Evolutionary conservation across 2,113 vertebrate species (phyloP), one percentile per base, ranked within the genome.

Genomic region (Hippolais icterina): DNA sequence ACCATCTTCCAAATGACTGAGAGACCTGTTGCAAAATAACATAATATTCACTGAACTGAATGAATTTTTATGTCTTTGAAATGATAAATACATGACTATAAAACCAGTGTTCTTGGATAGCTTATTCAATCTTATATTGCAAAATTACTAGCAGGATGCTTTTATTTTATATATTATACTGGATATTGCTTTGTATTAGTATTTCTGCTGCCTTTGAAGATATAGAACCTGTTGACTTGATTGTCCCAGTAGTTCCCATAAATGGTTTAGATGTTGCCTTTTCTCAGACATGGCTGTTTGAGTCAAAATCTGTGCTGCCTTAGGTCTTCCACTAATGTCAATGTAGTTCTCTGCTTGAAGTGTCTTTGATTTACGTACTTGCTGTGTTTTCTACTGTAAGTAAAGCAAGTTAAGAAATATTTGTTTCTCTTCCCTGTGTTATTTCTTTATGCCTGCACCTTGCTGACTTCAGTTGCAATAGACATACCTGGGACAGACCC

Each of bases 21-120:
- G 81, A 93, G 50, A 39, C 54, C 52, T 80, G 46, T 63, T 94
- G 37, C 33, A 91, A 93, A 86, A 90, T 77, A 89, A 57, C n/a
- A 31, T 91, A 81, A 57, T 95, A 84, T 49, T 85, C 24, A 54
- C 29, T 66, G 39, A 91, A 88, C 27, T 66, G 39, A 91, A 88
- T 91, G 42, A 85, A 9, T 93, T 83, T 83, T 93, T 39, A 39
- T 80, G 63, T 83, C 50, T 90, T 87, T 79, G 39, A 76, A 85
- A 90, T 93, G 0, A 74, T 80, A 69, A 94, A 77, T 93, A 80
- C 60, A 39, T 93, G 75, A 74, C 84, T 92, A 65, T 60, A 44
- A 29, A 60, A 28, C 52, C 37, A 33, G 14, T 61, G 24, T 61
- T 90, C 42, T 81, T 28, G 27, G 78, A 54, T 90, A 77, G 28